Evolutionary conservation across 2,888 invertebrate genomes (phyloP), one percentile per base, ranked within the genome.

Genomic region (Neuroscelio doddi): DNA sequence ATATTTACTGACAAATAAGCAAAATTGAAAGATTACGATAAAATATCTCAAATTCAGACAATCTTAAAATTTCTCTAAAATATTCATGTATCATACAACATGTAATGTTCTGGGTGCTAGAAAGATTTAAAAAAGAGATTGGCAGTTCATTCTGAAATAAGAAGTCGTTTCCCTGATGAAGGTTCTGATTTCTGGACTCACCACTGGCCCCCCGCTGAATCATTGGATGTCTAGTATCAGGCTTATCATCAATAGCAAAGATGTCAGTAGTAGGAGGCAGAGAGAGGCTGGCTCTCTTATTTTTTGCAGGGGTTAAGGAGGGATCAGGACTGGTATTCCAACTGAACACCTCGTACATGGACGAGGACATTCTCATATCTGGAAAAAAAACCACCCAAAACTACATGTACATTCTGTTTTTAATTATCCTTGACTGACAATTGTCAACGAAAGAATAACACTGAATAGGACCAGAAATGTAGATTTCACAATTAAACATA

Each of bases 321-420:
- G 84, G 79, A 77, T 85, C 83, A 74, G 85, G 80, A 74, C 81
- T 80, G 80, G 80, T 78, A 79, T 85, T 88, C 90, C 90, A 90
- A 87, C 90, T 89, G 86, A 90, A 90, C 80, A 91, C 90, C 87
- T 90, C 90, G 86, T 90, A 90, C 89, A 91, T 91, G 82, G 91
- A 90, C 84, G 90, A 88, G 84, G 90, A 89, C 86, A 89, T 89
- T 87, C 88, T 88, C 85, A 86, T 85, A 88, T 88, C 88, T 89
- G 88, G 72, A 86, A 72, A 76, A 65, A 67, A 71, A 69, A 71
- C 26, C 49, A 66, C 47, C 65, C 62, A 32, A 41, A n/a, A n/a
- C n/a, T n/a, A n/a, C n/a, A n/a, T n/a, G n/a, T n/a, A n/a, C 14
- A 68, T 72, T 69, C 44, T 34, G 10, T 7, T 4, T 34, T 4